Evolutionary conservation across 2,888 invertebrate species (phyloP), one percentile per base, ranked within the genome.

Genomic region (Sminthurides aquaticus): DNA sequence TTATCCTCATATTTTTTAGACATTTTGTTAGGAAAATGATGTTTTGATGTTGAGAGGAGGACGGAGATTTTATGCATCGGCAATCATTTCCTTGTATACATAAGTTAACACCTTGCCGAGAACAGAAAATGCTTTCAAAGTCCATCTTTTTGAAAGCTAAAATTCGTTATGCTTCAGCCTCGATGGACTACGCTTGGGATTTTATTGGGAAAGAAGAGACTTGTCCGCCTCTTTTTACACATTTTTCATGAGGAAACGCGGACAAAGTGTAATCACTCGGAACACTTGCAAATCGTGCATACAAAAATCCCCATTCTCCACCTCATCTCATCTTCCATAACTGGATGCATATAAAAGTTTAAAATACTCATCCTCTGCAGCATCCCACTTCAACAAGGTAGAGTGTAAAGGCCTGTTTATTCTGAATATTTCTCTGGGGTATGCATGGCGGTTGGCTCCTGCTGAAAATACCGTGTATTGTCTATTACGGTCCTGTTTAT

Each of bases 261-360:
- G 43, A 62, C 43, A 56, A 56, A 56, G 62, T 56, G 55, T 62
- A 62, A 62, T 62, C 62, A 48, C 43, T 62, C 62, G 62, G 62
- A 62, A 62, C 62, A 62, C 56, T 62, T 24, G 62, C 62, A 56
- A 62, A 62, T 62, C 62, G 62, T 62, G 62, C 62, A 55, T 55
- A 61, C 43, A 5, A 34, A 15, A 34, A 34, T 34, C 43, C 43
- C 43, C 15, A 5, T 34, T 34, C 43, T 34, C 43, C 43, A 11
- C 43, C 8, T 34, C 43, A 34, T 34, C 43, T 34, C 43, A 34
- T 34, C 43, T 34, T 34, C 43, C 43, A 34, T 34, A 34, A 34
- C 5, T 34, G 15, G 43, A 34, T 34, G 43, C 43, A 34, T n/a
- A 34, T 34, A 15, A 34, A 34, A 11, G 5, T 34, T 34, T 11